Conservation (phyloP, 64 coral and sea anemone species). For the Dendrophyllia cribrosa region DNA sequence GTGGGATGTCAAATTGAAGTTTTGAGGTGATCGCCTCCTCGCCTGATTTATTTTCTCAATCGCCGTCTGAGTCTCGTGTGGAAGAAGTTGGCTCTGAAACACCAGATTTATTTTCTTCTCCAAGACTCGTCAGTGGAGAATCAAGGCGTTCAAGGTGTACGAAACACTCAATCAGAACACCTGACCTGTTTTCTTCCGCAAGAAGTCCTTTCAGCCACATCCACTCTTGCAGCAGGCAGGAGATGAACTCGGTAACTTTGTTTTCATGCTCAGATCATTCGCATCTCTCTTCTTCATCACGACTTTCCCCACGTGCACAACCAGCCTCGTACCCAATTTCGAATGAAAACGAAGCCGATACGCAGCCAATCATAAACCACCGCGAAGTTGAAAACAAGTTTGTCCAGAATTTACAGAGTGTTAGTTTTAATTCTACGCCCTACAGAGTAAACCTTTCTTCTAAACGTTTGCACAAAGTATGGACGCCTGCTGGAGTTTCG, state of each 20-base stretch:
- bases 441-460: neutral
- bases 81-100: neutral
- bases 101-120: neutral
- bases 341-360: neutral
- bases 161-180: neutral
- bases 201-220: neutral
- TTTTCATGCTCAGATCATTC: conserved; percentile 12
- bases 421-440: conserved; percentile 5
- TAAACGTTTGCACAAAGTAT: neutral
- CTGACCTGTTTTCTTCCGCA: neutral
- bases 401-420: neutral
- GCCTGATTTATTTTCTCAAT: conserved; percentile 18
- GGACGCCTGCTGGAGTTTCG: neutral
- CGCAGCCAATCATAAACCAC: neutral
- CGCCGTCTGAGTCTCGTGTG: neutral
- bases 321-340: neutral
- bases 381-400: neutral
- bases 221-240: neutral
- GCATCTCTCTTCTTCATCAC: neutral
- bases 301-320: neutral
- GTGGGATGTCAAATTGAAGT: neutral
- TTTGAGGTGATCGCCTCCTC: neutral
- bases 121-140: neutral
- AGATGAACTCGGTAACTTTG: conserved; percentile 2
- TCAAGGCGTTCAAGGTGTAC: neutral